Percentiles rank a stretch among this genome's conserved stretches.
Evolutionary conservation across 2,888 invertebrate genomes (phyloP).

Genomic region (Mythimna pallens): DNA sequence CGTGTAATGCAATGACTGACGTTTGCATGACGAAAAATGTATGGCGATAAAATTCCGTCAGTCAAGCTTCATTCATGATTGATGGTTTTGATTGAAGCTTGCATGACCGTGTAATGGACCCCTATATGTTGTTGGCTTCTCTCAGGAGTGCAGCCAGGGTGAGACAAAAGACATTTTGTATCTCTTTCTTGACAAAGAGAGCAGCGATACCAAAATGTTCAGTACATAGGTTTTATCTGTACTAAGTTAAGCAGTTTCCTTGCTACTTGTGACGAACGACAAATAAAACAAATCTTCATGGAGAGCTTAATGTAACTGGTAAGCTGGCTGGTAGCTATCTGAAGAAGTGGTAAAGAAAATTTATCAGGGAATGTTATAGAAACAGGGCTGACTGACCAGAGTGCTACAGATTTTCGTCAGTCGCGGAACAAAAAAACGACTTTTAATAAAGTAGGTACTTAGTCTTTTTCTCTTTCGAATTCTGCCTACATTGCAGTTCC

Average conservation of each 20-base stretch:
- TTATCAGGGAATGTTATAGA: neutral
- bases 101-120: no score
- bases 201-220: neutral
- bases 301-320: neutral
- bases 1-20: no score
- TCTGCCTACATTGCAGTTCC: slow-evolving; percentile 27
- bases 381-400: neutral
- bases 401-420: neutral
- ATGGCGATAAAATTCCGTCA: no score
- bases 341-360: neutral
- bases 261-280: slow-evolving; percentile 25
- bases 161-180: slow-evolving; percentile 1
- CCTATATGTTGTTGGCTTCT: neutral
- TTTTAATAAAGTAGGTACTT: slow-evolving; percentile 1
- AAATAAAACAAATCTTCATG: slow-evolving; percentile 14
- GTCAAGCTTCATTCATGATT: no score
- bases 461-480: neutral
- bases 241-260: slow-evolving; percentile 11
- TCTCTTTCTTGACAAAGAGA: neutral
- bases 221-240: slow-evolving; percentile 5
- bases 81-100: no score
- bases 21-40: no score
- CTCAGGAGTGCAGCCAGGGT: slow-evolving; percentile 13
- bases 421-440: neutral
- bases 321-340: neutral